Base-by-base conservation (phyloP, 2,797 vertebrate species). In the Enteromius radiatus region DNA sequence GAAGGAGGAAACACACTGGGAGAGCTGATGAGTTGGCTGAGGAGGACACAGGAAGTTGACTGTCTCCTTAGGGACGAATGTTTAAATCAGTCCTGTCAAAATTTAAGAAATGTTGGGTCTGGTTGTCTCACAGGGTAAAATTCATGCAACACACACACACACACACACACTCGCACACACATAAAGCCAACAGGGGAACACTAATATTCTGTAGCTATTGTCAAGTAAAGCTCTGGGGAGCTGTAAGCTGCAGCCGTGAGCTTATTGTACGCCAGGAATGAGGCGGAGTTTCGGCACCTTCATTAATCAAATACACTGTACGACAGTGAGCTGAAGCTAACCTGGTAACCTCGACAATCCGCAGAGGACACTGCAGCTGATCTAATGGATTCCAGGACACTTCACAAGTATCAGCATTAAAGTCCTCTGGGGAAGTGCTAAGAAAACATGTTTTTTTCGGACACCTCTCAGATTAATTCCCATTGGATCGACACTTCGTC, bases 11-110 rank as follows among this genome's bases (percentile, higher is more conserved):
- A 52, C 23, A 31, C 38, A 68, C 15, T 33, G 31, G 36, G 14
- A 80, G 38, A 64, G 41, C n/a, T 23, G 52, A 80, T 47, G 76
- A 65, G 68, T 12, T 33, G 41, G 54, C 26, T 19, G 11, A 63
- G 56, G 31, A 23, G 73, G 45, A 47, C 54, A 76, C 54, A 83
- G 59, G 45, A 56, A 64, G 77, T 61, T 75, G 59, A 15, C 61
- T 49, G 54, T 61, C 76, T 83, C 76, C 64, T 76, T n/a, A 52
- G 77, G 84, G 76, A 84, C 28, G 6, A 71, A 15, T 49, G 67
- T 78, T 84, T 81, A 73, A 63, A 64, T 79, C 82, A 78, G 41
- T 49, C 59, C 75, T 82, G 64, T 79, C 67, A 86, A 86, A 79
- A 82, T 63, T 69, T 41, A 17, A 68, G 59, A 74, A 69, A 45